phyloP scores from a whole-genome alignment of 2,113 vertebrate genomes.

The Erythrocercus mccallii region DNA sequence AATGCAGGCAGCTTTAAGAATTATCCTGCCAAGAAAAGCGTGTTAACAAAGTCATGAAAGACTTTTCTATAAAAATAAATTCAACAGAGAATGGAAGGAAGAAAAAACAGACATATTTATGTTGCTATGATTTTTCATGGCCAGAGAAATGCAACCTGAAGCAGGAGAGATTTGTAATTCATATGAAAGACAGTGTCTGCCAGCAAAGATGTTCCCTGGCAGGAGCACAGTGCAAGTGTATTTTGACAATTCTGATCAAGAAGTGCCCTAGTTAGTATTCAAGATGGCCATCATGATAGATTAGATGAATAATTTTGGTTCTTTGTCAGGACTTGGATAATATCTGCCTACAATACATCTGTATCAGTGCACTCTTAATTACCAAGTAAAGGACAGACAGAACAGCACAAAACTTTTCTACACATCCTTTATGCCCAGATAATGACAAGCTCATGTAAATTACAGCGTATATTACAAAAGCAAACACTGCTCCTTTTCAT shows the following conservation, averaged over 20 bases:
- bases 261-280: constrained; percentile 60
- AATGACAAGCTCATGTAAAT: constrained; percentile 10
- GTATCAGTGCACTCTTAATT: constrained; percentile 57
- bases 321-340: constrained; percentile 59
- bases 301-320: constrained; percentile 65
- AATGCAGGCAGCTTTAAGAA: not conserved
- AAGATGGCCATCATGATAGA: constrained; percentile 48
- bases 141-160: constrained; percentile 4
- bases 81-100: not conserved
- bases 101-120: not conserved
- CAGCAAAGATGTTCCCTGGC: constrained; percentile 4
- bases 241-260: constrained; percentile 69
- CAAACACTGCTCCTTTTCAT: not conserved
- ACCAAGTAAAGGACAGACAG: constrained; percentile 17
- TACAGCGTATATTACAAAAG: not conserved
- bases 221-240: constrained; percentile 52
- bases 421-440: not conserved
- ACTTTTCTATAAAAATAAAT: not conserved
- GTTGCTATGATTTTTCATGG: constrained; percentile 3
- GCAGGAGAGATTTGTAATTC: not conserved
- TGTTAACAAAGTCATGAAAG: not conserved
- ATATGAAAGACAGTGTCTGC: constrained; percentile 35
- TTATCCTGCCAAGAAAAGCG: not conserved
- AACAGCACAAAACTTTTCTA: not conserved
- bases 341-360: constrained; percentile 54